Evolutionary conservation across 2,113 vertebrate species (phyloP), one percentile per base, ranked within the genome.

Genomic region (Phylloscopus trochiloides): DNA sequence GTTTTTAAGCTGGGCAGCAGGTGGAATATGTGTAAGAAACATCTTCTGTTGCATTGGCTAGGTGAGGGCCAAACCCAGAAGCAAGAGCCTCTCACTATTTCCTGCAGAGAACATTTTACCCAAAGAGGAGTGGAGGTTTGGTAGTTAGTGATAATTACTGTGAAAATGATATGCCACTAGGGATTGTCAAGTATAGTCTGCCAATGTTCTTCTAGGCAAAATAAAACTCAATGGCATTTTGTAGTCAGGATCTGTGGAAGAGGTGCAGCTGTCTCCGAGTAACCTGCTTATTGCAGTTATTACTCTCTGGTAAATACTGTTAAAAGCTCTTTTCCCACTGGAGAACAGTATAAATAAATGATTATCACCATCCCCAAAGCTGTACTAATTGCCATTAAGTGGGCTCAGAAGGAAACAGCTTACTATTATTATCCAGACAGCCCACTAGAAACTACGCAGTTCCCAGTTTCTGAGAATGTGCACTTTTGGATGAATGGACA

Each of bases 401-500:
- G 31, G 75, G 40, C n/a, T 84, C 25, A 94, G 75, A 83, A 77
- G 68, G 90, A 90, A 96, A 95, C 32, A 95, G n/a, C 48, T 96
- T 67, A 40, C 67, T 72, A 48, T 90, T 95, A 96, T 83, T 20
- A 79, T 65, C 26, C 59, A 52, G 67, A 45, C 90, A 67, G 43
- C 91, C 91, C 80, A 93, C 85, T 70, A 79, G 62, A 43, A 81
- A 36, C 42, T 80, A 52, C 10, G 31, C 34, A 68, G 40, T 80
- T 83, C 43, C 65, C 38, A 50, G 61, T 93, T 97, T 82, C 51
- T 96, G 61, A 92, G 88, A 91, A 81, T 95, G 80, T 94, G 88
- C 93, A 92, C 31, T 97, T 97, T 94, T 73, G 54, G 75, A 97
- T 97, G 96, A 97, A 97, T 97, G 92, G 84, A 96, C 92, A 97